Conservation (phyloP, 2,888 invertebrate genomes). For the Lithosia quadra region DNA sequence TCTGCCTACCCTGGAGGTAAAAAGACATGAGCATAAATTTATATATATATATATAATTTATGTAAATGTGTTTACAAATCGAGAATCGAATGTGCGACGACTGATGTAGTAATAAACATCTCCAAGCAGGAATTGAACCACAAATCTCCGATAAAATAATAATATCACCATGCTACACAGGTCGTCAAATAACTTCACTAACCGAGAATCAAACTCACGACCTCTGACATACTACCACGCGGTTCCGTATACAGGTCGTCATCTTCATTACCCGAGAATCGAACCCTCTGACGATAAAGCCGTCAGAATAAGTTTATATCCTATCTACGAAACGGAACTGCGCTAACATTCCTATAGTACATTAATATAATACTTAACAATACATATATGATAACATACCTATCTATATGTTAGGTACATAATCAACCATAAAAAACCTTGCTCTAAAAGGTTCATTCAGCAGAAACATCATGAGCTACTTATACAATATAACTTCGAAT, state of each 20-base stretch:
- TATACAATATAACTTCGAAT: slow-evolving; percentile 49
- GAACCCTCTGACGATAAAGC: neutral
- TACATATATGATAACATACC: neutral
- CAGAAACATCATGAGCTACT: slow-evolving; percentile 39
- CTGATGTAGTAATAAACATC: too few species aligned
- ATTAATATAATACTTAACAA: neutral
- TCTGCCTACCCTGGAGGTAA: too few species aligned
- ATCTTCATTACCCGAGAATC: neutral
- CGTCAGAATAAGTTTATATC: neutral
- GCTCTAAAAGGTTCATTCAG: neutral
- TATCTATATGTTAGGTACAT: too few species aligned
- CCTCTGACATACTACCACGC: neutral
- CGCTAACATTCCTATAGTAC: neutral
- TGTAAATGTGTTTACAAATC: too few species aligned
- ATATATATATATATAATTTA: too few species aligned
- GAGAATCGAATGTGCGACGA: too few species aligned
- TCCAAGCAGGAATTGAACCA: neutral
- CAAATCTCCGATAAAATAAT: neutral
- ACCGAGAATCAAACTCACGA: neutral
- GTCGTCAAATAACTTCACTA: neutral
- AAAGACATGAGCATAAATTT: too few species aligned
- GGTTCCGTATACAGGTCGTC: too few species aligned
- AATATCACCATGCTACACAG: neutral
- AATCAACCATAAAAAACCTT: neutral
- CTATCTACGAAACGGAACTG: neutral